Base-by-base conservation (phyloP, 64 coral and sea anemone genomes). In the Pachyseris speciosa region DNA sequence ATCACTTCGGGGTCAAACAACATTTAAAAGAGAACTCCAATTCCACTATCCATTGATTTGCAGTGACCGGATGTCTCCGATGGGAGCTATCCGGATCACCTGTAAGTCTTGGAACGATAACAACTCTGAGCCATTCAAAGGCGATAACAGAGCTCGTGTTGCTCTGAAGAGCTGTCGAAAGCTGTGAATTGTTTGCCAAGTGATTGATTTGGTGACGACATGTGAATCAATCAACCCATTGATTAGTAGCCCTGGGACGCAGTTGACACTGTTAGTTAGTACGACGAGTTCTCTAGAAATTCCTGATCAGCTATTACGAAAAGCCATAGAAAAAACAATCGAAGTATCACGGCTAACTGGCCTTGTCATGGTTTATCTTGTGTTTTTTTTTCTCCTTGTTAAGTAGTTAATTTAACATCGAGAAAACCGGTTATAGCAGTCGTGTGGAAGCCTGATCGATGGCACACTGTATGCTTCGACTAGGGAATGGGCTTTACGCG, bases 31-130 rank as follows among this genome's bases (percentile, higher is more conserved):
- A 16, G 11, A 12, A 55, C 3, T 17, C 13, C 51, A 55, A 13
- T 55, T 55, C 13, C 51, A 55, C 3, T 55, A 4, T 17, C 51
- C 20, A 61, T 24, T 61, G n/a, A 61, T 29, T 16, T 32, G 42
- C 9, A 29, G 27, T 24, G 16, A 29, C 73, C 52, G n/a, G 53
- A 37, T 41, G 38, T 74, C 38, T 24, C 70, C 17, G 70, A 44
- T 57, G 52, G 52, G n/a, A n/a, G n/a, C 22, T 20, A 61, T 61
- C 58, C 20, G 34, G 2, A 13, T 9, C 17, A 20, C 5, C 7
- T 63, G 67, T 7, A 81, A 76, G 38, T 57, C 75, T 15, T 79
- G 75, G 13, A 55, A 79, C 47, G 75, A 37, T 57, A 79, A 79
- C 32, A 79, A 79, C 75, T 9, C 47, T 22, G 29, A 57, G 47